Percentiles rank a stretch among this genome's conserved stretches.
Conservation (phyloP, 2,797 vertebrate species). For the Mormyrus proboscirostris region DNA sequence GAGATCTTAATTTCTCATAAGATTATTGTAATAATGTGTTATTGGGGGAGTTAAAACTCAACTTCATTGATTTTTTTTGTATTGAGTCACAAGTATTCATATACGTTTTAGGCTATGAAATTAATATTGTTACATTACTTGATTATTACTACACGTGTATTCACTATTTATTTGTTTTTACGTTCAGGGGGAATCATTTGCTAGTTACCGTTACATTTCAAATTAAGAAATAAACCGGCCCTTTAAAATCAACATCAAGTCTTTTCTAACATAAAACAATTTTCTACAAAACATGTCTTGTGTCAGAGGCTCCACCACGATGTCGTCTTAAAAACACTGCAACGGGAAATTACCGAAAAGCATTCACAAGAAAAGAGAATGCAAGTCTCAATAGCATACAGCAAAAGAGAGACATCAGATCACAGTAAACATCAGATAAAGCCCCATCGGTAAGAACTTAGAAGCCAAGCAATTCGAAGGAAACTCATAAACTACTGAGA, state of each 20-base stretch:
- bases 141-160: neutral
- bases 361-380: conserved; percentile 25
- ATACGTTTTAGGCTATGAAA: neutral
- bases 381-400: conserved; percentile 24
- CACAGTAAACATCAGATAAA: conserved; percentile 41
- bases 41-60: neutral
- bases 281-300: neutral
- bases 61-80: neutral
- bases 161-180: neutral
- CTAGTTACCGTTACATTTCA: neutral
- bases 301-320: neutral
- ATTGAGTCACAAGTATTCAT: neutral
- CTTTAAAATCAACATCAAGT: neutral
- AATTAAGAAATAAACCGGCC: neutral
- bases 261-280: neutral
- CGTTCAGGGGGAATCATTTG: neutral
- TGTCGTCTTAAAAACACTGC: conserved; percentile 18
- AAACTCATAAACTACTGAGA: conserved; percentile 10
- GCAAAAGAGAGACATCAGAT: conserved; percentile 42
- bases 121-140: neutral
- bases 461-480: conserved; percentile 12
- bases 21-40: neutral
- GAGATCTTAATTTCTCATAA: neutral
- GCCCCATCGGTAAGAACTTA: conserved; percentile 26
- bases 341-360: conserved; percentile 47